phyloP scores from a whole-genome alignment of 2,113 vertebrate genomes.

The Arothron firmamentum region DNA sequence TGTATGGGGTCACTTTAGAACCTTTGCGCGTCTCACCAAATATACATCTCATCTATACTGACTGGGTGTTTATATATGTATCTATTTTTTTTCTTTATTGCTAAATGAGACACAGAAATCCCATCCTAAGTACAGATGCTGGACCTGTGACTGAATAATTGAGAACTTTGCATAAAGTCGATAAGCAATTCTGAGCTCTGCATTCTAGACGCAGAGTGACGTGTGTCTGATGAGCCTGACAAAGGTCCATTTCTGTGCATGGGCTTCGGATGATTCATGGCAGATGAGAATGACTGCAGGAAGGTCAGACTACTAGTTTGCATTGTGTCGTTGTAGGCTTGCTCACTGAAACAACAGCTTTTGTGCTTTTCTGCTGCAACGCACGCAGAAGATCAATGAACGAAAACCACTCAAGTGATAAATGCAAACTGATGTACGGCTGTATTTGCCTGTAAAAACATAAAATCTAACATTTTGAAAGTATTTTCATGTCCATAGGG shows the following conservation, averaged over 20 bases:
- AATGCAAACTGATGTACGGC: background rate
- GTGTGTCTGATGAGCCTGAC: conserved; percentile 16
- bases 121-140: conserved; percentile 17
- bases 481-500: too few relatives aligned
- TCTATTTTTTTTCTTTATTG: conserved; percentile 9
- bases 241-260: conserved; percentile 38
- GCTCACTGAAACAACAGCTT: background rate
- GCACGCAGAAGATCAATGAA: background rate
- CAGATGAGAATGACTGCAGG: conserved; percentile 29
- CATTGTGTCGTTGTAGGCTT: too few relatives aligned
- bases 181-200: conserved; percentile 23
- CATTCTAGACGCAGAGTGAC: conserved; percentile 10
- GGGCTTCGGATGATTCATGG: conserved; percentile 41
- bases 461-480: background rate
- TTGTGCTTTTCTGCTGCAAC: background rate
- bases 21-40: too few relatives aligned
- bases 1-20: too few relatives aligned
- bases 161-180: conserved; percentile 28
- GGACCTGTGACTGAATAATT: conserved; percentile 20
- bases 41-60: too few relatives aligned
- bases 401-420: too few relatives aligned
- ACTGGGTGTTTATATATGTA: background rate
- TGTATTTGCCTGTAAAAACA: conserved; percentile 29
- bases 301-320: background rate
- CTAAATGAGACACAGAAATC: conserved; percentile 31